A percentile compares a stretch with the other conserved stretches of the same genome.
Conservation (phyloP, 2,797 vertebrate genomes). For the Microtus obscurus region DNA sequence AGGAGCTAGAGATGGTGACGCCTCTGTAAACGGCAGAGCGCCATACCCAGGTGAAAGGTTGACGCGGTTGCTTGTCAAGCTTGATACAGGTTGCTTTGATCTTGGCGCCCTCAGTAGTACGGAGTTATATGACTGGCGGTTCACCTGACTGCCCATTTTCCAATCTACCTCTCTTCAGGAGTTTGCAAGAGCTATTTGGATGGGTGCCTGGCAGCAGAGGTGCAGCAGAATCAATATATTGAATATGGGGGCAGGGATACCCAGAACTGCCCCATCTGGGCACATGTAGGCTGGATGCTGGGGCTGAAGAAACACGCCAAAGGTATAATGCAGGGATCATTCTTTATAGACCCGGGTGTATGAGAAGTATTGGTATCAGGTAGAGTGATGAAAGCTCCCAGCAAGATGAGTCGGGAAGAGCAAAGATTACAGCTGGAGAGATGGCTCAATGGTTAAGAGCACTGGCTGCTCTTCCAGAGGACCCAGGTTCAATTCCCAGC, state of each 20-base stretch:
- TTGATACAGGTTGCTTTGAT: constrained; percentile 63
- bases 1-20: background rate
- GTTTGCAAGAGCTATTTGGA: constrained; percentile 44
- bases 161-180: background rate
- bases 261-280: background rate
- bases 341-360: background rate
- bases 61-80: background rate
- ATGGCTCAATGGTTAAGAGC: too few species aligned
- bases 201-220: constrained; percentile 57
- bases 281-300: background rate
- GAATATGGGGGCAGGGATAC: background rate
- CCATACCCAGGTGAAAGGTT: constrained; percentile 50
- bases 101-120: background rate
- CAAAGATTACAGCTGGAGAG: background rate
- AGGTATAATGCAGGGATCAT: background rate
- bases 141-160: constrained; percentile 5
- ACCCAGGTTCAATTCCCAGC: too few species aligned
- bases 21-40: constrained; percentile 51
- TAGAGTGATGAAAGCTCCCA: background rate
- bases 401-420: background rate
- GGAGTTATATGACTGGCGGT: constrained; percentile 48
- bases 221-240: background rate
- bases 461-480: too few species aligned
- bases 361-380: background rate
- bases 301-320: background rate